Evolutionary conservation across 1,140 invertebrate species (phyloP).

Genomic region (Brachionus sp.): DNA sequence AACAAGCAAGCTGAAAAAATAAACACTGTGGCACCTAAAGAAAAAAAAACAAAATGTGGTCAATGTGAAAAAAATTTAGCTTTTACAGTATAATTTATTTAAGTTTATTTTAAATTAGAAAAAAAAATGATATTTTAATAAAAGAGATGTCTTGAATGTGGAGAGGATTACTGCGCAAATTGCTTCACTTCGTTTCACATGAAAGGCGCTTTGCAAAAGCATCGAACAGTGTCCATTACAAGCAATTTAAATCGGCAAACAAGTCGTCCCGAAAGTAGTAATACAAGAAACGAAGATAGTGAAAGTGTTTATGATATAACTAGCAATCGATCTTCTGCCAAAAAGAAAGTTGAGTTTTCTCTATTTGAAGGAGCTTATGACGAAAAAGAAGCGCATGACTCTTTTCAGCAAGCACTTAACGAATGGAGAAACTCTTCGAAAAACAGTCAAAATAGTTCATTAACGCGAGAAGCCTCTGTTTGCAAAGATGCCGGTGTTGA

Average conservation of each 20-base stretch:
- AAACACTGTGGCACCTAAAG: slow-evolving; percentile 51
- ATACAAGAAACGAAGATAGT: neutral
- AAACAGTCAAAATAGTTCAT: neutral
- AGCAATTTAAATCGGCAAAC: slow-evolving; percentile 9
- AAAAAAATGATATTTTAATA: neutral
- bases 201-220: slow-evolving; percentile 58
- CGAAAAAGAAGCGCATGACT: slow-evolving; percentile 55
- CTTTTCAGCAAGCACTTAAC: slow-evolving; percentile 56
- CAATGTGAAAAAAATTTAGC: slow-evolving; percentile 59
- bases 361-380: slow-evolving; percentile 54
- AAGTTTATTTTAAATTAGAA: neutral
- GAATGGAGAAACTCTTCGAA: slow-evolving; percentile 51
- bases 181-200: slow-evolving; percentile 59
- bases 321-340: neutral
- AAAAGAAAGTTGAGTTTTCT: neutral
- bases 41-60: slow-evolving; percentile 52
- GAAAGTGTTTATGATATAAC: slow-evolving; percentile 13
- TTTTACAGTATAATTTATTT: slow-evolving; percentile 52
- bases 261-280: neutral
- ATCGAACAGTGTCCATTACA: slow-evolving; percentile 56
- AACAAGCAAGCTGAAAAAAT: slow-evolving; percentile 50
- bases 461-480: neutral
- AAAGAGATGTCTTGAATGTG: slow-evolving; percentile 58
- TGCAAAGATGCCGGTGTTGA: slow-evolving; percentile 12
- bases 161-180: slow-evolving; percentile 56